phyloP scores from a whole-genome alignment of 1,140 invertebrate genomes.

The Pogonognathellus flavescens region DNA sequence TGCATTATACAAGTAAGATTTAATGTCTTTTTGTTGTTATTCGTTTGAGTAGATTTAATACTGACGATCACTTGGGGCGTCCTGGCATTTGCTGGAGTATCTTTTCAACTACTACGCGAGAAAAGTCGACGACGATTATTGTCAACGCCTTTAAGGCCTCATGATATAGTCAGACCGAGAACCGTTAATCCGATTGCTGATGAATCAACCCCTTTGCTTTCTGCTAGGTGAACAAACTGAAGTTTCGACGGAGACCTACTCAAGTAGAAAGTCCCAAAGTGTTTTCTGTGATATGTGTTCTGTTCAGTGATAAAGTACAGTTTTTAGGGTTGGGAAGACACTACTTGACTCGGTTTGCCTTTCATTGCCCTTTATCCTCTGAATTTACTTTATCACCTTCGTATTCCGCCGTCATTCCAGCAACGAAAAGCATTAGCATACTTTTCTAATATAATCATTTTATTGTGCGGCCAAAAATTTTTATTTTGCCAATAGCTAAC shows the following conservation, averaged over 20 bases:
- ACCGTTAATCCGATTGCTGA: constrained; percentile 38
- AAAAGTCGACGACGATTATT: constrained; percentile 37
- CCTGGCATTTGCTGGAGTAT: constrained; percentile 72
- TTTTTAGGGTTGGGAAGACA: constrained; percentile 12
- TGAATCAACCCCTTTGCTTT: constrained; percentile 44
- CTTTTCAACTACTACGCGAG: constrained; percentile 73
- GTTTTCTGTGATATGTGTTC: constrained; percentile 44
- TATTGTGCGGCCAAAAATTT: no score
- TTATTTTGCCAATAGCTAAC: no score
- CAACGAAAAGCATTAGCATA: background rate
- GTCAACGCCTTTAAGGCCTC: constrained; percentile 38
- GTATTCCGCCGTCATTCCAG: background rate
- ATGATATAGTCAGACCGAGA: background rate
- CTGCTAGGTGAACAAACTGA: constrained; percentile 40
- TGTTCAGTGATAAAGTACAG: constrained; percentile 23
- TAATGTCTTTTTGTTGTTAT: constrained; percentile 50
- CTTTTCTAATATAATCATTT: background rate
- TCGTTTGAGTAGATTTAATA: constrained; percentile 73
- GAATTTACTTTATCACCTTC: constrained; percentile 1
- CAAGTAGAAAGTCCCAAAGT: constrained; percentile 45
- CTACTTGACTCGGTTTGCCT: background rate
- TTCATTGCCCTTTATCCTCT: background rate
- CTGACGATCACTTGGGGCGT: constrained; percentile 73
- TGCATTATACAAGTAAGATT: constrained; percentile 1
- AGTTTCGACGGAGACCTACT: constrained; percentile 30